Evolutionary conservation across 2,113 vertebrate genomes (phyloP).

Genomic region (Actinemys pallida): DNA sequence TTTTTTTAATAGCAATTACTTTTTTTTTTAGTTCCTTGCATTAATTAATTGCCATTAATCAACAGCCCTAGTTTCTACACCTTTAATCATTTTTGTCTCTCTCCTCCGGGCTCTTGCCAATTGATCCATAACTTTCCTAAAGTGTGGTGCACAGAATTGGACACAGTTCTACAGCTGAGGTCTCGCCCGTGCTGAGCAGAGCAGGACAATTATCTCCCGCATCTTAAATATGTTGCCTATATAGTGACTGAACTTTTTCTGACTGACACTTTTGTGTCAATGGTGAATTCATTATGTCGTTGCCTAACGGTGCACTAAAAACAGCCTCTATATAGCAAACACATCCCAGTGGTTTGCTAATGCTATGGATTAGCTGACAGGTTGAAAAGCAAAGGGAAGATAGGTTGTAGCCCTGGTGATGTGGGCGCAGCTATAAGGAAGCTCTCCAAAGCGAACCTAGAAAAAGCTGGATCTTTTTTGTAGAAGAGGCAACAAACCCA

Average conservation of each 20-base stretch:
- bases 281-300: background rate
- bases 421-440: background rate
- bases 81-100: background rate
- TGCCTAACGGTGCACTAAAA: background rate
- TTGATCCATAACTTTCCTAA: background rate
- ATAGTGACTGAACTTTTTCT: background rate
- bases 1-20: no score
- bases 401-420: fast-evolving
- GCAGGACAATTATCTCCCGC: background rate
- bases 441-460: background rate
- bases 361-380: background rate
- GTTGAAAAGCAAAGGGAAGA: background rate
- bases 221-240: background rate
- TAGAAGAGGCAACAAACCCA: background rate
- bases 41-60: no score
- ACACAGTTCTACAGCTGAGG: background rate
- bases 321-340: background rate
- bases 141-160: background rate
- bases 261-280: background rate
- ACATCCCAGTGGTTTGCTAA: background rate
- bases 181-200: background rate
- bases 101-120: background rate
- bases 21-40: no score
- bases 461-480: background rate
- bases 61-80: background rate